These are phyloP conservation scores for Ornithoptera priamus DNA, from an alignment of 2,888 invertebrate genomes.

Conservation along the genomic window DNA sequence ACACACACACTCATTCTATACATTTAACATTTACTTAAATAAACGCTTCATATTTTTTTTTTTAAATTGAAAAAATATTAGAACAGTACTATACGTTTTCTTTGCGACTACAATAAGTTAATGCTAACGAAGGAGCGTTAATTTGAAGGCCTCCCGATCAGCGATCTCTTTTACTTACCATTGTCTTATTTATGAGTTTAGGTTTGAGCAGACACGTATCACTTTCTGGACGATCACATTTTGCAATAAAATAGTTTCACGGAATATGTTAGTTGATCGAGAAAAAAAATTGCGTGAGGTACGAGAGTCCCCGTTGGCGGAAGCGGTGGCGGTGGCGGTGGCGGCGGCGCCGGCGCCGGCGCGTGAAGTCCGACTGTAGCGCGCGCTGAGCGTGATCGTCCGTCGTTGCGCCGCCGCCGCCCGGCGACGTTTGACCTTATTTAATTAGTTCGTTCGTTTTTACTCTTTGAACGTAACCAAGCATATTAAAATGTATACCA, in stretches of 20 bases:
- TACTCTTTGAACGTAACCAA: constrained; percentile 73
- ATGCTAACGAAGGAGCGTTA: too few relatives aligned
- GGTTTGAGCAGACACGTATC: constrained; percentile 4
- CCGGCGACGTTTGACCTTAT: constrained; percentile 77
- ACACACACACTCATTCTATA: constrained; percentile 11
- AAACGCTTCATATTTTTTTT: neutral
- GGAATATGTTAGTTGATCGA: constrained; percentile 2
- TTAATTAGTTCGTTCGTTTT: constrained; percentile 79
- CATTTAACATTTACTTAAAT: constrained; percentile 8
- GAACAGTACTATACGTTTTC: too few relatives aligned
- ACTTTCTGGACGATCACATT: constrained; percentile 20
- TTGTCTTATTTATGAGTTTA: constrained; percentile 12
- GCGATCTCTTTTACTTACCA: constrained; percentile 15
- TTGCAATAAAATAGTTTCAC: constrained; percentile 14
- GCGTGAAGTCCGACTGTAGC: constrained; percentile 54
- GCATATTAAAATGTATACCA: constrained; percentile 73
- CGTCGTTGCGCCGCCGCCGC: constrained; percentile 33
- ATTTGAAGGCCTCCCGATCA: too few relatives aligned
- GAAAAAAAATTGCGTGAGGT: constrained; percentile 30
- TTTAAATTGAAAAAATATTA: too few relatives aligned
- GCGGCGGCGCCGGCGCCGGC: constrained; percentile 29
- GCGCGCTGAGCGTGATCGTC: constrained; percentile 37
- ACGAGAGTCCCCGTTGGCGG: constrained; percentile 45
- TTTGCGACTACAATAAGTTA: too few relatives aligned
- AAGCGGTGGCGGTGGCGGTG: constrained; percentile 11